A percentile compares a stretch with the other conserved stretches of the same genome.
Conservation (phyloP, 2,797 vertebrate genomes). For the Melanotaenia pygmaea region DNA sequence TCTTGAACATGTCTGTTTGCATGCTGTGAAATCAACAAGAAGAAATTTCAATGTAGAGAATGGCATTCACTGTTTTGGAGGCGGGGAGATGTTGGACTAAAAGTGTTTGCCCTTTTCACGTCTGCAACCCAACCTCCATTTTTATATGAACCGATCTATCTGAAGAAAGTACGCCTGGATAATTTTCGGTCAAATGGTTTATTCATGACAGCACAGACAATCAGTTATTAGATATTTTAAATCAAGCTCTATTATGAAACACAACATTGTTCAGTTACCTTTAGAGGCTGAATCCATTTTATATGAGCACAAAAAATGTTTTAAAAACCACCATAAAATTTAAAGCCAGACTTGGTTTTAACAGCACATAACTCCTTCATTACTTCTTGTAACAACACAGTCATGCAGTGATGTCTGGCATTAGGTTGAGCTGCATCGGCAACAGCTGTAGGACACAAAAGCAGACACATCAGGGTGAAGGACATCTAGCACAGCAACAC, state of each 20-base stretch:
- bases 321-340: conserved; percentile 27
- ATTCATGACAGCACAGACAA: conserved; percentile 45
- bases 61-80: not conserved
- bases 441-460: conserved; percentile 47
- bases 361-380: conserved; percentile 24
- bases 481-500: conserved; percentile 51
- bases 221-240: conserved; percentile 39
- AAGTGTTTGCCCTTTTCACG: not conserved
- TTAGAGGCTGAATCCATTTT: conserved; percentile 18
- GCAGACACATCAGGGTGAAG: conserved; percentile 45
- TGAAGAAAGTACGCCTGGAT: conserved; percentile 20
- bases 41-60: not conserved
- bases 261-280: conserved; percentile 18
- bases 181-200: conserved; percentile 43
- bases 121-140: conserved; percentile 9
- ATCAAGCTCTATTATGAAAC: conserved; percentile 17
- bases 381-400: conserved; percentile 42
- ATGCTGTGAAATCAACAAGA: too few relatives aligned
- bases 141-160: conserved; percentile 6
- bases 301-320: conserved; percentile 40
- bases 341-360: conserved; percentile 18
- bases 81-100: not conserved
- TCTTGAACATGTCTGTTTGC: not conserved
- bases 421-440: conserved; percentile 35
- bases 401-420: conserved; percentile 38